Evolutionary conservation across 2,113 vertebrate genomes (phyloP).

Genomic region (Callipepla squamata): DNA sequence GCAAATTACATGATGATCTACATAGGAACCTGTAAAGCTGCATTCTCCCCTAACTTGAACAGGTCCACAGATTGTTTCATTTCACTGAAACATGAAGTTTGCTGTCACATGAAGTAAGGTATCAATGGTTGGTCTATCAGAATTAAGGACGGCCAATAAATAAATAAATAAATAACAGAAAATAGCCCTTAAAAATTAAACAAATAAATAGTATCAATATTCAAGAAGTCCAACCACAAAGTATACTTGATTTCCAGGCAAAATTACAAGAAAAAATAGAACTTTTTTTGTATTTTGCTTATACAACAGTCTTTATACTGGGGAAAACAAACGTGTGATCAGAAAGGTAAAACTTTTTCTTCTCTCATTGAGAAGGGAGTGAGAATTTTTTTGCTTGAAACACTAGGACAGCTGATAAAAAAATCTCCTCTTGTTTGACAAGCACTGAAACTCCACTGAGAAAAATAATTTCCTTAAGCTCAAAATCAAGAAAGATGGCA

Average conservation of each 20-base stretch:
- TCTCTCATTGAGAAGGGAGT: background rate
- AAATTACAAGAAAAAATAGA: background rate
- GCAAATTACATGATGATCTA: background rate
- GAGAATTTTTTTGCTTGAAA: background rate
- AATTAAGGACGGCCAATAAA: background rate
- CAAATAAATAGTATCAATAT: background rate
- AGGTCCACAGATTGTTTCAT: background rate
- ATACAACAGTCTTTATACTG: background rate
- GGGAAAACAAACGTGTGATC: background rate
- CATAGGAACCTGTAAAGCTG: background rate
- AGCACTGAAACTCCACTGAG: background rate
- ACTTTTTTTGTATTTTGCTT: background rate
- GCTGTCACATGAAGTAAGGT: background rate
- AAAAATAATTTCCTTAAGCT: slow-evolving; percentile 12
- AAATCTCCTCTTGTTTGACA: background rate
- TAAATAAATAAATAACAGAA: background rate
- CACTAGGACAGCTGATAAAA: background rate
- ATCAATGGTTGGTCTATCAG: background rate
- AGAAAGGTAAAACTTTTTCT: background rate
- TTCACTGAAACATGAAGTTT: background rate
- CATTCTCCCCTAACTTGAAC: background rate
- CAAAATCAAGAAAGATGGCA: slow-evolving; percentile 27
- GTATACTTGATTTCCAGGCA: background rate
- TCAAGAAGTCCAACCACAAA: background rate
- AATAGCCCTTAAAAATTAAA: background rate